Percentiles rank a stretch among this genome's conserved stretches.
Evolutionary conservation across 2,797 vertebrate species (phyloP).

Genomic region (Gymnoscopelus braueri): DNA sequence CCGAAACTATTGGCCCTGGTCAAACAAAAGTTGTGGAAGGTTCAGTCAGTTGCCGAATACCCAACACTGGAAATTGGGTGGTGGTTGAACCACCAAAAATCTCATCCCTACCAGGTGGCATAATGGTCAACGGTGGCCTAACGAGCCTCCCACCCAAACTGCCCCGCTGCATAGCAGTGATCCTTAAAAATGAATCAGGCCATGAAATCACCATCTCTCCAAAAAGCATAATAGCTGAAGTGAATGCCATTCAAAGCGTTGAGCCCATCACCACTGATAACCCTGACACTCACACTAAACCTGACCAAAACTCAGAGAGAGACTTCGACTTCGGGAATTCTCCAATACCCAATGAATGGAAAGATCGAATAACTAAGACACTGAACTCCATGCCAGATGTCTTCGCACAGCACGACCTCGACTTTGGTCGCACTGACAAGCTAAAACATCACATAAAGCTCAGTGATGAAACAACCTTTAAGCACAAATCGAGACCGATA

Average conservation of each 20-base stretch:
- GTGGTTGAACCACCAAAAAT: conserved; percentile 18
- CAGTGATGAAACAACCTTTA: conserved; percentile 42
- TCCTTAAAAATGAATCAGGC: conserved; percentile 31
- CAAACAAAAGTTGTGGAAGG: conserved; percentile 30
- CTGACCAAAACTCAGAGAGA: too few species aligned
- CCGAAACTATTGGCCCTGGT: conserved; percentile 26
- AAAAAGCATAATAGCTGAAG: conserved; percentile 22
- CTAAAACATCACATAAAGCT: conserved; percentile 8
- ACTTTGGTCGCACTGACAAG: conserved; percentile 1
- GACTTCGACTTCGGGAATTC: conserved; percentile 2
- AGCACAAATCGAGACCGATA: not conserved
- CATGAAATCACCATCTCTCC: conserved; percentile 27
- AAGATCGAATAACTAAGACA: not conserved
- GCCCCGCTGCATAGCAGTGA: conserved; percentile 33
- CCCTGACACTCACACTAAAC: too few species aligned
- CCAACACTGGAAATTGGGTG: conserved; percentile 14
- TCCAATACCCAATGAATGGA: not conserved
- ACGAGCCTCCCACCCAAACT: not conserved
- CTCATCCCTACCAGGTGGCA: conserved; percentile 25
- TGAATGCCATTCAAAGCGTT: not conserved
- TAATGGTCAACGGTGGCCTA: conserved; percentile 18
- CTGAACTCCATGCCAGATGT: not conserved
- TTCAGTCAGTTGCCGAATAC: conserved; percentile 6
- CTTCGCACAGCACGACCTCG: not conserved
- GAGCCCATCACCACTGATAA: too few species aligned